phyloP scores from a whole-genome alignment of 37 sponge, comb jelly and placozoan species.

The Oopsacas minuta region DNA sequence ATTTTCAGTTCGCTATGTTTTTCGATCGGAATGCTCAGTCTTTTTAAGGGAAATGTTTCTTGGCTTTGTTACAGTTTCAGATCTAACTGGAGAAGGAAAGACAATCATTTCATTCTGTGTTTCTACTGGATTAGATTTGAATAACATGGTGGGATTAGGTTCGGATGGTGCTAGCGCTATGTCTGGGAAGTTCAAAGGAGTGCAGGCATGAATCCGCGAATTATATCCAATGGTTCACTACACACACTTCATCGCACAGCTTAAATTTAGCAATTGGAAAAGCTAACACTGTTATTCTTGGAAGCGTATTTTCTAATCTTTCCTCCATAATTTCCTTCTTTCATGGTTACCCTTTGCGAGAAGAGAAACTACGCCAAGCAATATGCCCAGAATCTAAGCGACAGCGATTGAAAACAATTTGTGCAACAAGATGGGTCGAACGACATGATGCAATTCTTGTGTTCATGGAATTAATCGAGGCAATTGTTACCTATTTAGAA shows the following conservation, averaged over 20 bases:
- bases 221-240: slow-evolving; percentile 12
- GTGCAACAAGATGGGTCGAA: no score
- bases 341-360: slow-evolving; percentile 11
- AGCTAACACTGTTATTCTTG: slow-evolving; percentile 1
- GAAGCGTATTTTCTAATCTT: not conserved
- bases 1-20: not conserved
- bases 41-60: not conserved
- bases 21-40: not conserved
- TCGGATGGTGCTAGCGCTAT: not conserved
- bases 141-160: not conserved
- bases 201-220: not conserved
- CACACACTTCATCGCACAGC: not conserved
- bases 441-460: no score
- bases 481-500: no score
- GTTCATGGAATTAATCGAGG: no score
- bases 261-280: slow-evolving; percentile 8
- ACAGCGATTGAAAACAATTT: slow-evolving; percentile 18
- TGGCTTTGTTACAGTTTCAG: not conserved
- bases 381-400: not conserved
- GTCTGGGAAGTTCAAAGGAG: slow-evolving; percentile 10
- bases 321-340: not conserved
- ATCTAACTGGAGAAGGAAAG: not conserved
- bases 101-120: not conserved
- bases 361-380: not conserved
- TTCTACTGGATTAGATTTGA: slow-evolving; percentile 1